Evolutionary conservation across 2,797 vertebrate species (phyloP).

Genomic region (Moxostoma hubbsi): DNA sequence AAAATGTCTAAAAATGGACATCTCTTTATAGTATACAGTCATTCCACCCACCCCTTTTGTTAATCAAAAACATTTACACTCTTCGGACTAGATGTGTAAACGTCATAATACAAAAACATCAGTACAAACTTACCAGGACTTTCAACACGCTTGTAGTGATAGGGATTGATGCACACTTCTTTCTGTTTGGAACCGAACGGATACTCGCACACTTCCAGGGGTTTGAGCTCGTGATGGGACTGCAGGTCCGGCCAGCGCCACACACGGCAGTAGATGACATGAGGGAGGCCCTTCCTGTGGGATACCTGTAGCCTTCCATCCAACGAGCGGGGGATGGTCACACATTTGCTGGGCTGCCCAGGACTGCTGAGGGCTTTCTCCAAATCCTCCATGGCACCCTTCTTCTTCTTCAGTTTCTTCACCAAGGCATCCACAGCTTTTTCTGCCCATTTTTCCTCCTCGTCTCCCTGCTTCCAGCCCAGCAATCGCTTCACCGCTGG

Average conservation of each 20-base stretch:
- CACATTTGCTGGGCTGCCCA: constrained; percentile 77
- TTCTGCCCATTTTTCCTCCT: constrained; percentile 98
- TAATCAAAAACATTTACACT: no score
- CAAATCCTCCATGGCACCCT: constrained; percentile 97
- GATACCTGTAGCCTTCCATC: no score
- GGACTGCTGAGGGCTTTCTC: constrained; percentile 96
- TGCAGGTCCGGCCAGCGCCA: constrained; percentile 92
- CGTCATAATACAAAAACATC: neutral
- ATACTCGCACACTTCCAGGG: constrained; percentile 96
- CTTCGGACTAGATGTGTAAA: no score
- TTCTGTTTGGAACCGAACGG: constrained; percentile 98
- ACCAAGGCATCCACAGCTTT: constrained; percentile 97
- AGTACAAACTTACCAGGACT: constrained; percentile 87
- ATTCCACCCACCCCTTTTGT: no score
- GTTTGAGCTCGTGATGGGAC: constrained; percentile 96
- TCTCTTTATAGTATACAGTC: no score
- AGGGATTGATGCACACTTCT: constrained; percentile 98
- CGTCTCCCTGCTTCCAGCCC: constrained; percentile 98
- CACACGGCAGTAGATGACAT: no score
- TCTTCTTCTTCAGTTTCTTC: constrained; percentile 98
- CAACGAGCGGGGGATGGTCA: no score
- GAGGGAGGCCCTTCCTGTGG: no score
- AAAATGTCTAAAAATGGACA: no score
- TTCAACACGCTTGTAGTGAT: constrained; percentile 98
- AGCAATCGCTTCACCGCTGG: constrained; percentile 95